A percentile compares a stretch with the other conserved stretches of the same genome.
phyloP scores from a whole-genome alignment of 2,797 vertebrate genomes.

The Enteromius fasciolatus region DNA sequence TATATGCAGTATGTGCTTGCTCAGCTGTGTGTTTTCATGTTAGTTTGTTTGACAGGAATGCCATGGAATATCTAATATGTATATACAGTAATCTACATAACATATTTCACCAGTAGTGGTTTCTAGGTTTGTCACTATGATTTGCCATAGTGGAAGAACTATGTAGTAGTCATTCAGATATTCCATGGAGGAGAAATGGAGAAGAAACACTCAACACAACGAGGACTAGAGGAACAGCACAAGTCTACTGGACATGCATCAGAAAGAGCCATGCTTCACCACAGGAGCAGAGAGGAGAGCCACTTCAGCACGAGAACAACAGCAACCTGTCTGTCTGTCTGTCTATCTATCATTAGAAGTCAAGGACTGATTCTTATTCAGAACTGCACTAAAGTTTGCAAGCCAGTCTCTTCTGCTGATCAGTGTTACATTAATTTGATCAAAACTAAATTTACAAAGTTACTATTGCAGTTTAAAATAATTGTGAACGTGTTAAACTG shows the following conservation, averaged over 20 bases:
- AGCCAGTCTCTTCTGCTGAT: too few species aligned
- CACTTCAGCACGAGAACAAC: neutral
- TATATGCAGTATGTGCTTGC: constrained; percentile 1
- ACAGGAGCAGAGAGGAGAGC: constrained; percentile 43
- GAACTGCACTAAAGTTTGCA: too few species aligned
- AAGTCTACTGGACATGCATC: constrained; percentile 61
- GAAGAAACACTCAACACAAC: constrained; percentile 63
- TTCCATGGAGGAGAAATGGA: constrained; percentile 65
- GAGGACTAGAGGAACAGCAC: constrained; percentile 53
- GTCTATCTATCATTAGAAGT: too few species aligned
- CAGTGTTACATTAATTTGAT: too few species aligned
- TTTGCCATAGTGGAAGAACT: constrained; percentile 9
- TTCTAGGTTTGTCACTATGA: neutral
- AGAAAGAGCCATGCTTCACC: constrained; percentile 72
- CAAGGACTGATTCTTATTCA: too few species aligned
- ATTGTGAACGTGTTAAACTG: too few species aligned
- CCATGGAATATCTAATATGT: constrained; percentile 54
- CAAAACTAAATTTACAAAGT: too few species aligned
- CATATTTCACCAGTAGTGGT: neutral
- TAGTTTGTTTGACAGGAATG: neutral
- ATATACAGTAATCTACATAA: neutral
- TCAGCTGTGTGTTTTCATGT: constrained; percentile 13
- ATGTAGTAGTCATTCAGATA: constrained; percentile 62
- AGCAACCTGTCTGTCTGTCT: too few species aligned
- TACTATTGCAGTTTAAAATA: too few species aligned